phyloP scores from a whole-genome alignment of 2,113 vertebrate species.

The Antechinus flavipes region DNA sequence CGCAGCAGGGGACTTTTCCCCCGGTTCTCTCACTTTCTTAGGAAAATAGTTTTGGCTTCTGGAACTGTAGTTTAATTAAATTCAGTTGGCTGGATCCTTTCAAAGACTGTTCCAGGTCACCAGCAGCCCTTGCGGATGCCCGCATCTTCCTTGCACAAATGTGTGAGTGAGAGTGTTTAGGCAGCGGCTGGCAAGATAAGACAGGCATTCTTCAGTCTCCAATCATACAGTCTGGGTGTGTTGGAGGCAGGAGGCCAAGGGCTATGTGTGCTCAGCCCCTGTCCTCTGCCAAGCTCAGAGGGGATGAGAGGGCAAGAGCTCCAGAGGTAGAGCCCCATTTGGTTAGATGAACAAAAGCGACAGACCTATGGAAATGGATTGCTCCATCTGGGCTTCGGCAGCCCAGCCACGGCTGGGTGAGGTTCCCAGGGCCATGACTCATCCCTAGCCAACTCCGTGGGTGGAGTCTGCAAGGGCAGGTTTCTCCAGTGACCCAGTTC shows the following conservation, averaged over 20 bases:
- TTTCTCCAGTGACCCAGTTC: background rate
- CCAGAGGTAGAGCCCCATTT: background rate
- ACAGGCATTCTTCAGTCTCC: conserved; percentile 1
- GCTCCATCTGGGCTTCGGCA: background rate
- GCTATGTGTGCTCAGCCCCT: background rate
- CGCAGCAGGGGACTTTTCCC: conserved; percentile 23
- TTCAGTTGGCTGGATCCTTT: conserved; percentile 45
- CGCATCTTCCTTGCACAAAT: conserved; percentile 63
- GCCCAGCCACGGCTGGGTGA: too few species aligned
- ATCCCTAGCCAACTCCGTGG: background rate
- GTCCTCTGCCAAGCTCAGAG: background rate
- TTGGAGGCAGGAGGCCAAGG: conserved; percentile 22
- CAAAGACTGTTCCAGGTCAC: conserved; percentile 55
- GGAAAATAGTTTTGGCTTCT: conserved; percentile 57
- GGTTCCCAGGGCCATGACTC: background rate
- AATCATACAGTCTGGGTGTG: background rate
- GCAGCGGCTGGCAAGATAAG: conserved; percentile 57
- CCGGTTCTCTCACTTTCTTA: conserved; percentile 50
- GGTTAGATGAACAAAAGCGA: background rate
- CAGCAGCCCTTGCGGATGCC: background rate
- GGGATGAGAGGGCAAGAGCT: background rate
- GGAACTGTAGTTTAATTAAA: conserved; percentile 60
- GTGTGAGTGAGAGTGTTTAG: background rate
- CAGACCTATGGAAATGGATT: background rate
- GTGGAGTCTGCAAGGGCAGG: background rate